Evolutionary conservation across 2,113 vertebrate species (phyloP).

Genomic region (Turdus rufiventris): DNA sequence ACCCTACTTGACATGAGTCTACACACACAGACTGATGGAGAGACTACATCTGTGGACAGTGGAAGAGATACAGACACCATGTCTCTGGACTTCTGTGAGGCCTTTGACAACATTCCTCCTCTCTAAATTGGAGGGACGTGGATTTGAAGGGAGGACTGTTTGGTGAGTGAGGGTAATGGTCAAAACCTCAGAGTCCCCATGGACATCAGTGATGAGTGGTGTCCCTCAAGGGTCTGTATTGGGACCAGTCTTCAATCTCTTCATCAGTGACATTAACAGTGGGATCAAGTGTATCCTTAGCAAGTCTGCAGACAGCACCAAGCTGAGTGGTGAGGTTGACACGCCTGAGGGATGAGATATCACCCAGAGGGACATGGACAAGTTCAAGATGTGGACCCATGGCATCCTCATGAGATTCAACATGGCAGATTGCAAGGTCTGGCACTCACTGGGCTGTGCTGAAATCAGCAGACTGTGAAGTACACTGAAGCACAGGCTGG

Average conservation of each 20-base stretch:
- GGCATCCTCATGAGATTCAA: not conserved
- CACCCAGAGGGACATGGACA: not conserved
- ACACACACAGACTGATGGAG: not conserved
- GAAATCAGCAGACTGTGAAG: not conserved
- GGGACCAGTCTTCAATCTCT: not conserved
- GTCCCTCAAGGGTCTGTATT: not conserved
- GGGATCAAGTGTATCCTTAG: accelerated
- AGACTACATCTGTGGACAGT: not conserved
- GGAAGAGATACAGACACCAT: not conserved
- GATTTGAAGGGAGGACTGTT: not conserved
- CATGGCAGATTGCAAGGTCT: not conserved
- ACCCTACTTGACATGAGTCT: not conserved
- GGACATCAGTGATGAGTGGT: not conserved
- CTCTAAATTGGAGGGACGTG: not conserved
- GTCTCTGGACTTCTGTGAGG: not conserved
- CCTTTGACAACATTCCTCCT: not conserved
- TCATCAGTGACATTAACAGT: not conserved
- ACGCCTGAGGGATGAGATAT: not conserved
- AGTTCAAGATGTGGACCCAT: not conserved
- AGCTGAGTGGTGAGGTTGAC: not conserved
- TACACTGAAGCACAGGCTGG: not conserved
- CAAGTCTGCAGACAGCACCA: not conserved
- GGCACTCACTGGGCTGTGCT: not conserved
- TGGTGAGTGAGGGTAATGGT: not conserved
- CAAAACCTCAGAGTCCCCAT: not conserved